A percentile compares a stretch with the other conserved stretches of the same genome.
Conservation (phyloP, 2,797 vertebrate genomes). For the Psittacula derbiana region DNA sequence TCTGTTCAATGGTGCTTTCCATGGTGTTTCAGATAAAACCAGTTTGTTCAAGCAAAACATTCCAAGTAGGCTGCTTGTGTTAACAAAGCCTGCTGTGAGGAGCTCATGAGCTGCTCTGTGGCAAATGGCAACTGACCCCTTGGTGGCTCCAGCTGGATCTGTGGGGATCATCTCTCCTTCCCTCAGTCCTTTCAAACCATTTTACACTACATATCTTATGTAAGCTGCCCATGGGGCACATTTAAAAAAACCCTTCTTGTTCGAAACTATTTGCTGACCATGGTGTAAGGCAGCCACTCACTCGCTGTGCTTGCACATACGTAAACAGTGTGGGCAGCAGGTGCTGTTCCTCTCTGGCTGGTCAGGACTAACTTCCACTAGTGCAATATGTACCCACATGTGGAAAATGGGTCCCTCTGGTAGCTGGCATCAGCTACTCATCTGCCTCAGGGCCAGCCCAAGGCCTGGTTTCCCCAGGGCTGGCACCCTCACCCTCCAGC, state of each 20-base stretch:
- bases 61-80: not conserved
- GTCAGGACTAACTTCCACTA: rapidly evolving
- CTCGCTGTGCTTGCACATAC: rapidly evolving
- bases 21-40: not conserved
- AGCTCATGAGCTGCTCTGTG: not conserved
- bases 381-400: not conserved
- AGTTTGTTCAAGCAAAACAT: not conserved
- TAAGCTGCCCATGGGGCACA: not conserved
- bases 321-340: rapidly evolving
- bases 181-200: not conserved
- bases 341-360: not conserved
- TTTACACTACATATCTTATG: not conserved
- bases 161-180: not conserved
- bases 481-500: not conserved
- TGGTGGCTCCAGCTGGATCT: not conserved
- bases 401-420: not conserved
- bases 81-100: not conserved
- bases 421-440: not conserved
- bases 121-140: not conserved
- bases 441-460: not conserved
- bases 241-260: not conserved
- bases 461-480: not conserved
- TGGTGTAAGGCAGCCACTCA: too few species aligned
- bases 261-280: not conserved
- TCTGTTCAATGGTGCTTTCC: not conserved